These are phyloP conservation scores for Syrrhaptes paradoxus DNA, from an alignment of 2,113 vertebrate genomes.

Conservation along the genomic window DNA sequence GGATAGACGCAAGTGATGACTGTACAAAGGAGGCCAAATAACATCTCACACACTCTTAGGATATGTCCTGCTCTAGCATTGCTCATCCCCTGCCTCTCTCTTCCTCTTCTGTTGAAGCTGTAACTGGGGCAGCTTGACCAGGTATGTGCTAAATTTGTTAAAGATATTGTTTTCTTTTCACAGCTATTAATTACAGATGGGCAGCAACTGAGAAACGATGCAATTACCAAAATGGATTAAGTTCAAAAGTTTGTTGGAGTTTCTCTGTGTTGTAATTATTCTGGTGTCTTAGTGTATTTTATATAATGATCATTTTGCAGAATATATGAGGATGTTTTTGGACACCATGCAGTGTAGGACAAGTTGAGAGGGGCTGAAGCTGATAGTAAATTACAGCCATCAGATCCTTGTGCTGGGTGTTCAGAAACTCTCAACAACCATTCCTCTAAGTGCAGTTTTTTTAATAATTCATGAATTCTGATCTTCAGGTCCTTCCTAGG, in stretches of 20 bases:
- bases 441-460: neutral
- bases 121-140: neutral
- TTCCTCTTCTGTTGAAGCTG: neutral
- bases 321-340: neutral
- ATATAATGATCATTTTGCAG: neutral
- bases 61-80: accelerated
- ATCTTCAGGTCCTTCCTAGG: neutral
- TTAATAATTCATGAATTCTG: neutral
- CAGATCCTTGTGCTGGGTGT: neutral
- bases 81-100: neutral
- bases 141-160: neutral
- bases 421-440: neutral
- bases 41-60: accelerated
- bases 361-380: neutral
- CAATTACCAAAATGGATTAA: neutral
- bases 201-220: neutral
- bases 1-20: neutral
- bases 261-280: neutral
- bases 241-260: neutral
- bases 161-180: neutral
- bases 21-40: neutral
- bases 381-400: neutral
- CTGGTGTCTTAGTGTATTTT: neutral
- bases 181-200: neutral
- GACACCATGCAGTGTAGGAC: neutral